These are phyloP conservation scores for Psammodynastes pulverulentus DNA, from an alignment of 2,113 vertebrate species.

Conservation along the genomic window DNA sequence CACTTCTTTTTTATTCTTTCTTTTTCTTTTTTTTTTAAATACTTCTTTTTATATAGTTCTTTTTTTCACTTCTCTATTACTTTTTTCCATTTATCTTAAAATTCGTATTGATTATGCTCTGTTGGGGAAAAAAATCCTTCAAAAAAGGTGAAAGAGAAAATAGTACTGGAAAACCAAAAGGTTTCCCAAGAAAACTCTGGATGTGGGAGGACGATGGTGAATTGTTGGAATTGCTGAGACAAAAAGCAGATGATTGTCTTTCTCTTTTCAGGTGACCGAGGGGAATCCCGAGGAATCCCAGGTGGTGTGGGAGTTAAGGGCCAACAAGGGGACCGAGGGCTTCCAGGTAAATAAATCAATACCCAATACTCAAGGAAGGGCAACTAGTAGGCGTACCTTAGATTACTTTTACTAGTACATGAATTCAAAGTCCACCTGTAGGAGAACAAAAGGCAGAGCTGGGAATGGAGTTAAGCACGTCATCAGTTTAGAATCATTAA, in stretches of 20 bases:
- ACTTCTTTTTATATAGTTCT: not conserved
- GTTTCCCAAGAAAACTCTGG: not conserved
- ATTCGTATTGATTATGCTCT: not conserved
- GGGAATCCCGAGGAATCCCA: conserved; percentile 69
- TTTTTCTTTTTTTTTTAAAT: not conserved
- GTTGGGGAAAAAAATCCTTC: not conserved
- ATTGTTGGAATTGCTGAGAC: not conserved
- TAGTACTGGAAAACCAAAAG: not conserved
- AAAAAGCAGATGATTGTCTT: not conserved
- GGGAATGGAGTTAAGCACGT: not conserved
- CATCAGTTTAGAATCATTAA: not conserved
- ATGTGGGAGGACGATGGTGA: not conserved
- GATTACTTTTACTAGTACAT: not conserved
- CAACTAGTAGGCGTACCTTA: not conserved
- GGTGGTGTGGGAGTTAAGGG: conserved; percentile 80
- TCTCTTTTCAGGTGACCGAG: conserved; percentile 74
- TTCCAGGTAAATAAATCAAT: conserved; percentile 71
- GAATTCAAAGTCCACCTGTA: not conserved
- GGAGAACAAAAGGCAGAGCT: not conserved
- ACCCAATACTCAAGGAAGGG: not conserved
- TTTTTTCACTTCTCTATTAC: not conserved
- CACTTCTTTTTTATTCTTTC: not conserved
- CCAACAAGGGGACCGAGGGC: conserved; percentile 74
- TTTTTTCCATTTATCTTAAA: not conserved
- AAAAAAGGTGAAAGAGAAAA: not conserved